Evolutionary conservation across 1,140 invertebrate species (phyloP).

Genomic region (Halictus rubicundus): DNA sequence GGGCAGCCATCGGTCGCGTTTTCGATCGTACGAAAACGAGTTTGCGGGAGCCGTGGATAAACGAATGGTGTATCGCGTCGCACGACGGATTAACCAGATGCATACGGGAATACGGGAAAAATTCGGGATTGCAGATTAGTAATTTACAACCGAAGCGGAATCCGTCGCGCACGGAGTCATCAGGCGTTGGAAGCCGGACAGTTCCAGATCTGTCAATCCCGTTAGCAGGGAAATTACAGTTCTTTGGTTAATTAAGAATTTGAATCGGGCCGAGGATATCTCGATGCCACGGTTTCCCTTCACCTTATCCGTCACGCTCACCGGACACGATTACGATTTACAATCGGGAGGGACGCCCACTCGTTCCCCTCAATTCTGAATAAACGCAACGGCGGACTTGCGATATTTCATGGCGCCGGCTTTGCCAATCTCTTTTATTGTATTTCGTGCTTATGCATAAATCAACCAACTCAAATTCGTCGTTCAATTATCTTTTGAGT

Average conservation of each 20-base stretch:
- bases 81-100: background rate
- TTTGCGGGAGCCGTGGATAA: background rate
- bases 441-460: too few species aligned
- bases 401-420: too few species aligned
- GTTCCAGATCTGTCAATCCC: background rate
- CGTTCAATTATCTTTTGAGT: too few species aligned
- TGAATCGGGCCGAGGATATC: background rate
- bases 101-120: background rate
- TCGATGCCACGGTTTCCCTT: background rate
- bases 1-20: background rate
- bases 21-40: slow-evolving; percentile 2
- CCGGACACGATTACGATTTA: background rate
- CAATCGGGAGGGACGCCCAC: background rate
- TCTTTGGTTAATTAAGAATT: slow-evolving; percentile 21
- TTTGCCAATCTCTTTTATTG: too few species aligned
- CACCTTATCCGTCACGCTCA: too few species aligned
- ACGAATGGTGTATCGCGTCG: background rate
- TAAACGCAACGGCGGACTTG: too few species aligned
- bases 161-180: background rate
- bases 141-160: background rate
- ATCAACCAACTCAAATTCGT: too few species aligned
- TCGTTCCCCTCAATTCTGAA: too few species aligned
- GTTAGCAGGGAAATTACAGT: background rate
- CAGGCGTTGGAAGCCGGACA: slow-evolving; percentile 9
- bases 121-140: background rate